Evolutionary conservation across 1,140 invertebrate genomes (phyloP), one percentile per base, ranked within the genome.

Genomic region (Helicoverpa armigera): DNA sequence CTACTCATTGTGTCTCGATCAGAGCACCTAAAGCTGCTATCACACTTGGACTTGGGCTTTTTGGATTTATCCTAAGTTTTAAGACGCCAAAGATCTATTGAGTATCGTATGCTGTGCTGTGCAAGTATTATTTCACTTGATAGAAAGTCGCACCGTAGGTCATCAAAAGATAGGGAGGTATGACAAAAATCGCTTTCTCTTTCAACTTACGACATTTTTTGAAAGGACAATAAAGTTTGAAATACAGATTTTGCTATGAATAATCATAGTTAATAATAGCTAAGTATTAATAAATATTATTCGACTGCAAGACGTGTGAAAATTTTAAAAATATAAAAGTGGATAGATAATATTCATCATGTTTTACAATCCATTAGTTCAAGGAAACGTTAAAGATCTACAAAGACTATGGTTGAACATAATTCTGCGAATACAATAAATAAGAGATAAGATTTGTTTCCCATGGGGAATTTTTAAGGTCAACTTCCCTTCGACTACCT

Each of bases 171-270:
- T 29, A 35, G 5, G 12, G 23, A 13, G 12, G 29, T 23, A 14
- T 12, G 10, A 3, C 53, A 56, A 3, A 31, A n/a, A 31, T 53
- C 69, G 69, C 70, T 75, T 7, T 12, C 23, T 77, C 61, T 10
- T 67, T 18, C 67, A 7, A 14, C 50, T 56, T 77, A 18, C 48
- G 50, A 53, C 61, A 23, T 77, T 77, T 56, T 67, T 54, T 77
- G 14, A 14, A 77, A 77, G 60, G 61, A 67, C 61, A 77, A 75
- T 75, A 61, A 54, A 77, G 75, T 35, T 77, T 77, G 43, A 35
- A 67, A 77, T 29, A 53, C 60, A 65, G 75, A 77, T 54, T 53
- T 75, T 18, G 18, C 73, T 75, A 75, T 77, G 60, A 77, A 77
- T 77, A 77, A 67, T 65, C 75, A 54, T 14, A 35, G 9, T 35